Evolutionary conservation across 2,888 invertebrate species (phyloP), one percentile per base, ranked within the genome.

Genomic region (Andrena chrysosceles): DNA sequence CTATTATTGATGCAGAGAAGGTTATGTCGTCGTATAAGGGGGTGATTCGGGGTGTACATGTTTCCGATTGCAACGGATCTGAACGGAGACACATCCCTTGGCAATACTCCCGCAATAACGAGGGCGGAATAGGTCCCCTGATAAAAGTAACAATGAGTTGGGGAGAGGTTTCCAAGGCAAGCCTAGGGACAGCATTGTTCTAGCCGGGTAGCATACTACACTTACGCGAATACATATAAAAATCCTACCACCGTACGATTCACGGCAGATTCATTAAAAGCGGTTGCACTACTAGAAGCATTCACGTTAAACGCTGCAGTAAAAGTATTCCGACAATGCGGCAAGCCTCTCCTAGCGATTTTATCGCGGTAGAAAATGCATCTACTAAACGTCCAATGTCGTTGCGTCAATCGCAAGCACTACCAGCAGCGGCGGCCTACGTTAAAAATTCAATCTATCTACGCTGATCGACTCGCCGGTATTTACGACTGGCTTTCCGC

Each of bases 1-100:
- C 81, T 84, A 89, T 90, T 90, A 90, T 90, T 87, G 89, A 90
- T 90, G 91, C 86, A 79, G 87, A 87, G 77, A 82, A 89, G 86
- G 86, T 87, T 89, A 86, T 79, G 85, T 85, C 74, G 69, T 74
- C 74, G 66, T 70, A 76, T 64, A 75, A 84, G 83, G 84, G 87
- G 84, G 79, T 84, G 85, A 84, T 81, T 85, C 81, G 83, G 89
- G 88, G 89, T 89, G 87, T 84, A 35, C 35, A 35, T 35, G 80
- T 85, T 89, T 89, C 86, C 81, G 84, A 89, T 87, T 79, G 74
- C 74, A 72, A 56, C 85, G 90, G 90, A 86, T 81, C 75, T 77
- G 73, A 78, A 70, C 56, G 20, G 26, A 70, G 69, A 48, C 64
- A 49, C 60, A 73, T 75, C 75, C 72, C 71, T 77, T 49, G 69